Conservation (phyloP, 2,797 vertebrate species). For the Hyperoplus immaculatus region DNA sequence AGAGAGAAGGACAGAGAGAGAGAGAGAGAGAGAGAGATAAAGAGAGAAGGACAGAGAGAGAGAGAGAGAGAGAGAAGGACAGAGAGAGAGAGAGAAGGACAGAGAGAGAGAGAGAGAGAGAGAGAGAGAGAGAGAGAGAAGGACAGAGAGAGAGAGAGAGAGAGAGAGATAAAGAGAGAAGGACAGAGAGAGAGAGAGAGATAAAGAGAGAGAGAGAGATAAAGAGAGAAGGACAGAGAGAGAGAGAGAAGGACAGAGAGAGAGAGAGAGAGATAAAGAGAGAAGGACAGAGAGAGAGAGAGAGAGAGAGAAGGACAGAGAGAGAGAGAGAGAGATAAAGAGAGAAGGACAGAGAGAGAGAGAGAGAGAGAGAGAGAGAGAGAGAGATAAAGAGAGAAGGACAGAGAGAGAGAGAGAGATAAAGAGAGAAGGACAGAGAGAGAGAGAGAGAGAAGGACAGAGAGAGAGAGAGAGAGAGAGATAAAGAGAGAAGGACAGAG, state of each 20-base stretch:
- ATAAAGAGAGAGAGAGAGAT: neutral
- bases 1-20: no score
- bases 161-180: neutral
- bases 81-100: neutral
- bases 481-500: neutral
- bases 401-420: neutral
- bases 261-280: neutral
- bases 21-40: neutral
- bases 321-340: neutral
- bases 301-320: neutral
- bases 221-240: neutral
- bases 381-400: neutral
- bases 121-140: constrained; percentile 5
- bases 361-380: neutral
- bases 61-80: no score
- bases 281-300: neutral
- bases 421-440: neutral
- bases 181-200: no score
- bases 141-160: neutral
- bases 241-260: no score
- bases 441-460: neutral
- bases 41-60: neutral
- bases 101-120: neutral
- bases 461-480: neutral
- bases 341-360: neutral